Percentiles rank a stretch among this genome's conserved stretches.
These are phyloP conservation scores for Diabrotica virgifera DNA, from an alignment of 1,140 invertebrate species.

Conservation along the genomic window DNA sequence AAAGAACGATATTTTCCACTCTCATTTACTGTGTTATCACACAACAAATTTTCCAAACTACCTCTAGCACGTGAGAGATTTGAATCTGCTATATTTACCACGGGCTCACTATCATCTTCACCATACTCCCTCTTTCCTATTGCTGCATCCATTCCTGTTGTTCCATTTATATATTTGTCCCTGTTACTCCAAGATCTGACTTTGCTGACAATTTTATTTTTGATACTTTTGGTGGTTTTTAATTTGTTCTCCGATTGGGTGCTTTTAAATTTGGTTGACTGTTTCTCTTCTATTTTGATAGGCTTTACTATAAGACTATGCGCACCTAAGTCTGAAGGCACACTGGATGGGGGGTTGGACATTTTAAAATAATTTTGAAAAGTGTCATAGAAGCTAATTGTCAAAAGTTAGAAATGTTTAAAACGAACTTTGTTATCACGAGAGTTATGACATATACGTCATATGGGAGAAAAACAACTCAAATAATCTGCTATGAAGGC, in stretches of 20 bases:
- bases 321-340: slow-evolving; percentile 9
- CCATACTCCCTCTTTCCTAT: slow-evolving; percentile 16
- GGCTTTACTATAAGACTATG: slow-evolving; percentile 14
- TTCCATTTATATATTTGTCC: slow-evolving; percentile 22
- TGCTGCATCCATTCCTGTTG: slow-evolving; percentile 17
- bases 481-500: too few relatives aligned
- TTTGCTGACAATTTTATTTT: slow-evolving; percentile 25
- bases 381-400: slow-evolving; percentile 15
- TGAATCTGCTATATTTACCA: slow-evolving; percentile 19
- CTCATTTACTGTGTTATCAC: slow-evolving; percentile 19
- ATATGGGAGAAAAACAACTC: too few relatives aligned
- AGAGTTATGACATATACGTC: too few relatives aligned
- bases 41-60: slow-evolving; percentile 32
- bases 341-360: slow-evolving; percentile 26
- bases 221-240: slow-evolving; percentile 21
- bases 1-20: slow-evolving; percentile 17
- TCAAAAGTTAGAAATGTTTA: too few relatives aligned
- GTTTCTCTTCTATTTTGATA: slow-evolving; percentile 15
- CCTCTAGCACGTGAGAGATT: slow-evolving; percentile 29
- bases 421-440: too few relatives aligned
- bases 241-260: slow-evolving; percentile 31
- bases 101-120: slow-evolving; percentile 25
- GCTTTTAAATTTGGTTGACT: slow-evolving; percentile 16
- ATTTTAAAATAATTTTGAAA: slow-evolving; percentile 30
- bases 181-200: slow-evolving; percentile 33